Evolutionary conservation across 2,113 vertebrate species (phyloP).

Genomic region (Urocitellus parryii): DNA sequence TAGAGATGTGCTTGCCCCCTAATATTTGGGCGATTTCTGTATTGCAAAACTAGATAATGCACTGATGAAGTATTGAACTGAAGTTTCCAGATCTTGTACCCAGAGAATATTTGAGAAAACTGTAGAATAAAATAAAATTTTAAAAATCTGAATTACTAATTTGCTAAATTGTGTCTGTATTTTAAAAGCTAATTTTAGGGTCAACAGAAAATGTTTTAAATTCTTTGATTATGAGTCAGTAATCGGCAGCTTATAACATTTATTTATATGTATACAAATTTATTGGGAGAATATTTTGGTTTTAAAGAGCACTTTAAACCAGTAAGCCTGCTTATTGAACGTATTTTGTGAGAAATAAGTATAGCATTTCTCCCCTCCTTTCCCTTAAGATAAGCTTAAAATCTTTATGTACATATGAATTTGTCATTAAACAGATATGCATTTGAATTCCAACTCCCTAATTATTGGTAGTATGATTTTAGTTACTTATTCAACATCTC

Average conservation of each 20-base stretch:
- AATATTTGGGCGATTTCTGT: slow-evolving; percentile 3
- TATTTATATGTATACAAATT: background rate
- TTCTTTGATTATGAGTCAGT: background rate
- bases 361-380: too few relatives aligned
- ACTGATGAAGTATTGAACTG: background rate
- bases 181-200: slow-evolving; percentile 31
- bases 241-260: slow-evolving; percentile 34
- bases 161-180: background rate
- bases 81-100: background rate
- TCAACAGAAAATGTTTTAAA: background rate
- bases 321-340: background rate
- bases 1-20: background rate
- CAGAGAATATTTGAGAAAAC: slow-evolving; percentile 33
- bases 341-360: slow-evolving; percentile 15
- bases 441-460: slow-evolving; percentile 21
- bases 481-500: background rate
- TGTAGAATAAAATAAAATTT: background rate
- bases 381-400: background rate
- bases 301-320: background rate
- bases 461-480: background rate
- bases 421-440: slow-evolving; percentile 1
- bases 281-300: background rate
- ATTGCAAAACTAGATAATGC: background rate
- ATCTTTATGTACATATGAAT: background rate
- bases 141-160: slow-evolving; percentile 3